Conservation (phyloP, 64 coral and sea anemone genomes). For the Trachythela sp. region DNA sequence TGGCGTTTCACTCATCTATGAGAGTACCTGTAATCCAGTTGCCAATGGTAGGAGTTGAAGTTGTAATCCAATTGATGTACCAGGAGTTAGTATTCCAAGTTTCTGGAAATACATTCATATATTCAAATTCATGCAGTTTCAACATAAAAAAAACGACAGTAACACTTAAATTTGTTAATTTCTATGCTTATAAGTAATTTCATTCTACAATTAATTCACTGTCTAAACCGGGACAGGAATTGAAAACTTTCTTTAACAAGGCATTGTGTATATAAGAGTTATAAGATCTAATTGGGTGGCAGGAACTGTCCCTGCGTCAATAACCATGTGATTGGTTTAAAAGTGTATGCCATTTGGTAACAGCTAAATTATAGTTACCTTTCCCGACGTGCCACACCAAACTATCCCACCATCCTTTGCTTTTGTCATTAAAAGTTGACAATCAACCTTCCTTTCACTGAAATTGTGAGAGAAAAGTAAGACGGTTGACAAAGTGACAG, state of each 20-base stretch:
- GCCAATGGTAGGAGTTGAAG: constrained; percentile 80
- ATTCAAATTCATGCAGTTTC: background rate
- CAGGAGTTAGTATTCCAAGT: constrained; percentile 68
- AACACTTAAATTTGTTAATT: too few relatives aligned
- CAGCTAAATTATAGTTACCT: constrained; percentile 46
- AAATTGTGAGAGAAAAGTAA: background rate
- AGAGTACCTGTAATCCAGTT: constrained; percentile 80
- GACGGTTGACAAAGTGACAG: background rate
- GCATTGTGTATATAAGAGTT: too few relatives aligned
- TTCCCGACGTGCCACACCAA: constrained; percentile 97
- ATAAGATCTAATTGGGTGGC: too few relatives aligned
- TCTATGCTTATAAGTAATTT: too few relatives aligned
- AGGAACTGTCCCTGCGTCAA: too few relatives aligned
- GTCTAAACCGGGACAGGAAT: too few relatives aligned
- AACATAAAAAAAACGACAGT: too few relatives aligned
- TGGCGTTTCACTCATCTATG: too few relatives aligned
- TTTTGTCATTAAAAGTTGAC: constrained; percentile 85
- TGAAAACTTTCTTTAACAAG: too few relatives aligned
- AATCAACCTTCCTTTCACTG: constrained; percentile 92
- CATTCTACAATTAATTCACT: too few relatives aligned
- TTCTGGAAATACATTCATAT: constrained; percentile 29
- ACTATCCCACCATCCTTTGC: constrained; percentile 88
- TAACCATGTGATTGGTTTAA: too few relatives aligned
- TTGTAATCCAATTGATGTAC: constrained; percentile 55
- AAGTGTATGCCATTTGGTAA: too few relatives aligned